Base-by-base conservation (phyloP, 2,888 invertebrate species). In the Luperina testacea region DNA sequence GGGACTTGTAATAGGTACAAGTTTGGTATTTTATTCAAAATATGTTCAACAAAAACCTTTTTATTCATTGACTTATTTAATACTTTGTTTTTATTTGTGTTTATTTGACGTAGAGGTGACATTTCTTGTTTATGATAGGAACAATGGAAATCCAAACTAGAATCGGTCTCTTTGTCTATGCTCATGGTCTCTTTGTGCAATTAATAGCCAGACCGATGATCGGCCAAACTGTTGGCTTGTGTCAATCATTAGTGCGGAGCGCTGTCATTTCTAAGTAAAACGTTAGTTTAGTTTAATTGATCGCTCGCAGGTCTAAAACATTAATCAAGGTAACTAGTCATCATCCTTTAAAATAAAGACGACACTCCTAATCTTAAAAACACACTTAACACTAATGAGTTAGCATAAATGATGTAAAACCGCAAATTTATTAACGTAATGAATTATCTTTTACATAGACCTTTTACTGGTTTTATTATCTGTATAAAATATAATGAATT, bases 201-300 rank as follows among this genome's bases (percentile, higher is more conserved):
- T 70, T 84, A 78, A 81, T 78, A 61, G 85, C 17, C 27, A n/a
- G 45, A 57, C 69, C 77, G 32, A 78, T 75, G 75, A 84, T 84
- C 63, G 69, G 38, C 61, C 51, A 32, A 75, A 64, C 72, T 75
- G 65, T 81, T 75, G 57, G 69, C 81, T 73, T 67, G 53, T 72
- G 72, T 71, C 57, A 75, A 75, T 73, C 68, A 70, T 81, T 75
- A 75, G 45, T 63, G 8, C 15, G 32, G 20, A 32, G 9, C 15
- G 38, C 27, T n/a, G 63, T 59, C 27, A 61, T 80, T 83, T 61
- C 75, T 72, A 11, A 80, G 53, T 65, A 70, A 83, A 83, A 64
- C 57, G 59, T 48, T 64, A 67, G 51, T 71, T 84, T 51, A 45
- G 7, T 72, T 63, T 42, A 70, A 76, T 80, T 76, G 72, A 77